Evolutionary conservation across 2,888 invertebrate species (phyloP).

Genomic region (Eremobia ochroleuca): DNA sequence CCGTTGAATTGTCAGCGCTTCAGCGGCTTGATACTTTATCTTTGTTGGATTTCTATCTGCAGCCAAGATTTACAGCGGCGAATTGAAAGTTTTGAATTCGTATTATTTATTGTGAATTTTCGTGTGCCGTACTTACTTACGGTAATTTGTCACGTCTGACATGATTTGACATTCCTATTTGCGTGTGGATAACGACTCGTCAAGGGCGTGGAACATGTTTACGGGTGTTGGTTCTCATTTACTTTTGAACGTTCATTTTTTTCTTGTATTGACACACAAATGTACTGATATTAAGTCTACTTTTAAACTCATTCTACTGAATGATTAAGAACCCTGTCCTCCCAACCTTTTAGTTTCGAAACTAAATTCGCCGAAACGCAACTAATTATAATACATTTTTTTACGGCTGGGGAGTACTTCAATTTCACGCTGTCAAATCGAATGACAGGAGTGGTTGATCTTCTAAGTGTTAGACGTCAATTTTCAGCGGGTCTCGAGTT

Average conservation of each 20-base stretch:
- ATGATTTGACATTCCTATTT: slow-evolving; percentile 51
- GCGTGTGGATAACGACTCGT: slow-evolving; percentile 30
- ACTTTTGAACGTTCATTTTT: slow-evolving; percentile 3
- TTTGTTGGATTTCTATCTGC: slow-evolving; percentile 73
- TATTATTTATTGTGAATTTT: slow-evolving; percentile 64
- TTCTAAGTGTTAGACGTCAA: slow-evolving; percentile 70
- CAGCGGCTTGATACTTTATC: slow-evolving; percentile 72
- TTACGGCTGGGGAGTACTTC: slow-evolving; percentile 64
- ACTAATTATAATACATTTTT: slow-evolving; percentile 64
- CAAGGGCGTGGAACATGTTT: slow-evolving; percentile 34
- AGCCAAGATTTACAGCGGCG: slow-evolving; percentile 70
- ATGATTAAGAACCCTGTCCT: neutral
- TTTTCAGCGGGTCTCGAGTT: slow-evolving; percentile 73
- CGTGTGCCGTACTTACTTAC: slow-evolving; percentile 41
- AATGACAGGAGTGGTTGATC: slow-evolving; percentile 71
- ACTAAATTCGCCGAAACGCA: slow-evolving; percentile 46
- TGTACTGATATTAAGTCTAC: neutral
- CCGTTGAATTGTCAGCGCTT: slow-evolving; percentile 73
- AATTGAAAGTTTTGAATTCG: slow-evolving; percentile 68
- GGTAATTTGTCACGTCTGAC: slow-evolving; percentile 37
- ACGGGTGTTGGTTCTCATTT: slow-evolving; percentile 23
- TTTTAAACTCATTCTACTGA: neutral
- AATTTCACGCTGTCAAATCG: slow-evolving; percentile 81
- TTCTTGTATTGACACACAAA: neutral
- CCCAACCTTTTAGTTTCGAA: slow-evolving; percentile 33